phyloP scores from a whole-genome alignment of 2,888 invertebrate species.

The Cryptocheilus praepositus region DNA sequence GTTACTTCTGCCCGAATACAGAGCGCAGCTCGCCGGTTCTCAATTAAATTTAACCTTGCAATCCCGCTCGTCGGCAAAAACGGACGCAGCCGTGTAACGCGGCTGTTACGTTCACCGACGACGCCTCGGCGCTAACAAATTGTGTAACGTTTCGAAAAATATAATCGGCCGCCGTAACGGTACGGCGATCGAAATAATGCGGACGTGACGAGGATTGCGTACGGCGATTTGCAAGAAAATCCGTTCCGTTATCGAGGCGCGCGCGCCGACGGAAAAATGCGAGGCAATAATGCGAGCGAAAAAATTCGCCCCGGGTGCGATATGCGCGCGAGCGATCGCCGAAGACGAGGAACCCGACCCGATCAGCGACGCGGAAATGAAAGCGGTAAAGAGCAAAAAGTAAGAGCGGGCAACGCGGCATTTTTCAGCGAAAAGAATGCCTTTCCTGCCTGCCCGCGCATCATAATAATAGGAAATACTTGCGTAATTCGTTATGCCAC shows the following conservation, averaged over 20 bases:
- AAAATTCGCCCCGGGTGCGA: neutral
- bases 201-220: neutral
- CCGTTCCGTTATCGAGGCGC: too few species aligned
- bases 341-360: conserved; percentile 12
- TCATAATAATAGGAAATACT: conserved; percentile 32
- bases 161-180: too few species aligned
- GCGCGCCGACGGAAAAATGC: too few species aligned
- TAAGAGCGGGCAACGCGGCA: conserved; percentile 38
- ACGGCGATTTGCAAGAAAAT: neutral
- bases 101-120: neutral
- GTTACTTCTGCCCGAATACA: conserved; percentile 30
- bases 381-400: conserved; percentile 46
- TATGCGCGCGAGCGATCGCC: conserved; percentile 18
- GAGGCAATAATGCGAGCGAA: neutral
- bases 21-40: conserved; percentile 24
- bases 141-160: neutral
- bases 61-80: too few species aligned
- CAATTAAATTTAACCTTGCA: conserved; percentile 27
- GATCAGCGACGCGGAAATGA: conserved; percentile 42
- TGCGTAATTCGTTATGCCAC: conserved; percentile 36
- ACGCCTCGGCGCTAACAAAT: conserved; percentile 16
- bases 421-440: conserved; percentile 32
- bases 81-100: neutral
- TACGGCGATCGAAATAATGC: neutral
- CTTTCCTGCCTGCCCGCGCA: conserved; percentile 26